phyloP scores from a whole-genome alignment of 1,140 invertebrate species.

The Oreohelix idahoensis region DNA sequence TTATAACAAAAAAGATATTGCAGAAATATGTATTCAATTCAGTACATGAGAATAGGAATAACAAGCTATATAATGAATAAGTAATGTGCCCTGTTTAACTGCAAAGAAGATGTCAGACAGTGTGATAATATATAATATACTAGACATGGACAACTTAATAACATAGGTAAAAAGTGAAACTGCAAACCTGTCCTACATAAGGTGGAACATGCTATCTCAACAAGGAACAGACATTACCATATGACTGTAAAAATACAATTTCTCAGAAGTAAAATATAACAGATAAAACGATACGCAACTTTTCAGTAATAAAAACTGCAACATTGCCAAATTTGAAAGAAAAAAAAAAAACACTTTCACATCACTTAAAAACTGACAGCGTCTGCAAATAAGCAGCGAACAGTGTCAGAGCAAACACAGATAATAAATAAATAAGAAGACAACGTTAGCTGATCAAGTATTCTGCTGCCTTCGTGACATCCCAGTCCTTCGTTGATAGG shows the following conservation, averaged over 20 bases:
- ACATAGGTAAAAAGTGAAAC: too few species aligned
- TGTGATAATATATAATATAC: too few species aligned
- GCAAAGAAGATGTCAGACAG: too few species aligned
- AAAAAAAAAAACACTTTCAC: not conserved
- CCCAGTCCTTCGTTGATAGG: constrained; percentile 72
- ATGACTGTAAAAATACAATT: not conserved
- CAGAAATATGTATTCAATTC: too few species aligned
- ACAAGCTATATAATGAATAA: too few species aligned
- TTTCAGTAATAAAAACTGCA: not conserved
- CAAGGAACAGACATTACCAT: not conserved
- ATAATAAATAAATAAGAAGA: constrained; percentile 3
- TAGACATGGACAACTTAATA: too few species aligned
- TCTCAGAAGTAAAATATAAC: not conserved
- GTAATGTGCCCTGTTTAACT: too few species aligned
- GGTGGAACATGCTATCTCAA: not conserved
- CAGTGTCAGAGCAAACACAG: not conserved
- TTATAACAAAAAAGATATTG: too few species aligned
- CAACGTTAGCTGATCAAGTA: constrained; percentile 65
- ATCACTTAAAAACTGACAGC: not conserved
- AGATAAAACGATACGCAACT: not conserved
- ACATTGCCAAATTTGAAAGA: not conserved
- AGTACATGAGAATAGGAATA: too few species aligned
- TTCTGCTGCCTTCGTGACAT: constrained; percentile 70
- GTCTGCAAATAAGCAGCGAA: not conserved
- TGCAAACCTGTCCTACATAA: too few species aligned